A percentile compares a stretch with the other conserved stretches of the same genome.
Conservation (phyloP, 2,797 vertebrate genomes). For the Melopsittacus undulatus region DNA sequence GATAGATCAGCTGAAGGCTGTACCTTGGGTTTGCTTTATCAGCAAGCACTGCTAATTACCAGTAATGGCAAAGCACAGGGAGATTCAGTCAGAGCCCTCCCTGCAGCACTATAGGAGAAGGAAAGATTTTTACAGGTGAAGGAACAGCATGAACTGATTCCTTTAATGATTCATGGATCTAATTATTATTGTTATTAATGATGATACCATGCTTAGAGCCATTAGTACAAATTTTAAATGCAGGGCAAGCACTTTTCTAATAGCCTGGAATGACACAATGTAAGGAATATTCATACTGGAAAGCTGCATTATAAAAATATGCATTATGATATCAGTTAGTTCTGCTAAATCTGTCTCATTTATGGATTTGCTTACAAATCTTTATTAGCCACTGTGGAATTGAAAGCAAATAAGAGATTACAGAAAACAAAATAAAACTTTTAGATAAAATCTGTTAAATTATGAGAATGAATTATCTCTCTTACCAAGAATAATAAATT, state of each 20-base stretch:
- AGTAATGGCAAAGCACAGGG: not conserved
- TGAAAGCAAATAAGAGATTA: not conserved
- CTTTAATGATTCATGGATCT: not conserved
- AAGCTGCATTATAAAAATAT: not conserved
- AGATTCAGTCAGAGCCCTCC: not conserved
- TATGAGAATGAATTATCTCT: not conserved
- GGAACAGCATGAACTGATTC: not conserved
- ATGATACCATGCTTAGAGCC: not conserved
- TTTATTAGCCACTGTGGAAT: not conserved
- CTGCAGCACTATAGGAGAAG: not conserved
- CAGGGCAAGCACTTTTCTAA: not conserved
- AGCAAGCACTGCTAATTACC: not conserved
- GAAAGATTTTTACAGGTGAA: not conserved
- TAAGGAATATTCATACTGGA: not conserved
- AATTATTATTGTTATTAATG: slow-evolving; percentile 26
- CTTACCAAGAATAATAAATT: not conserved
- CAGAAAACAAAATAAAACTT: not conserved
- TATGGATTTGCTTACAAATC: slow-evolving; percentile 12
- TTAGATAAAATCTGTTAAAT: not conserved
- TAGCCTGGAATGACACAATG: not conserved
- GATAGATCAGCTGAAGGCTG: not conserved
- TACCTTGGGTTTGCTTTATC: not conserved
- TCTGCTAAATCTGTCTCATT: not conserved
- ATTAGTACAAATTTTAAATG: not conserved
- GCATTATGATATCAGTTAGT: not conserved